A percentile compares a stretch with the other conserved stretches of the same genome.
Conservation (phyloP, 2,113 vertebrate species). For the Colinus virginianus region DNA sequence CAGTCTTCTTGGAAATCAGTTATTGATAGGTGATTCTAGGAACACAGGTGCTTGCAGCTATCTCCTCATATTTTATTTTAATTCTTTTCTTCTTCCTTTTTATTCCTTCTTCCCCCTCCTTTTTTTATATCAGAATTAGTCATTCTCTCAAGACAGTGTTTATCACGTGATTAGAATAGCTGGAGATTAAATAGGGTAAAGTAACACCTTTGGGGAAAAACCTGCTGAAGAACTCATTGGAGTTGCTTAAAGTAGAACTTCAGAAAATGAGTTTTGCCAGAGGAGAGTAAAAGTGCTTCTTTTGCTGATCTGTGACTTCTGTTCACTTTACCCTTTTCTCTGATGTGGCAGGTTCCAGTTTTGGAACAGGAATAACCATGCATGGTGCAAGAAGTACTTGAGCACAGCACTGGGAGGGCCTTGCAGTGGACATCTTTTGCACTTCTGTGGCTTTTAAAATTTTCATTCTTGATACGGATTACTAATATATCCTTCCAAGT, state of each 20-base stretch:
- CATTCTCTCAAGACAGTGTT: not conserved
- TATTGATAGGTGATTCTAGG: fast-evolving
- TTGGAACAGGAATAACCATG: not conserved
- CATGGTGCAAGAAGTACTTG: not conserved
- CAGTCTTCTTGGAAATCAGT: not conserved
- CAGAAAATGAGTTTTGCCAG: not conserved
- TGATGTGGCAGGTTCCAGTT: fast-evolving
- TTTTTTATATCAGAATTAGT: not conserved
- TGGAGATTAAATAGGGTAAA: not conserved
- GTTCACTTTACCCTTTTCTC: not conserved
- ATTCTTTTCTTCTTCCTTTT: not conserved
- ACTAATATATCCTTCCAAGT: not conserved
- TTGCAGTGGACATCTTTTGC: not conserved
- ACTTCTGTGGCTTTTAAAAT: not conserved
- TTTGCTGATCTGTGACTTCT: not conserved
- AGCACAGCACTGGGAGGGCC: not conserved
- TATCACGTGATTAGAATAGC: not conserved
- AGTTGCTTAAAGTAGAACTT: not conserved
- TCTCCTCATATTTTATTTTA: not conserved
- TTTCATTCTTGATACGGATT: not conserved
- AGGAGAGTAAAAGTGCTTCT: not conserved
- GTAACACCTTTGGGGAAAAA: not conserved
- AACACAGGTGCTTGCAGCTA: not conserved
- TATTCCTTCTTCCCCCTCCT: too few relatives aligned
- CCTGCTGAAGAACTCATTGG: not conserved